Conservation (phyloP, 2,888 invertebrate genomes). For the Emmelina monodactyla region DNA sequence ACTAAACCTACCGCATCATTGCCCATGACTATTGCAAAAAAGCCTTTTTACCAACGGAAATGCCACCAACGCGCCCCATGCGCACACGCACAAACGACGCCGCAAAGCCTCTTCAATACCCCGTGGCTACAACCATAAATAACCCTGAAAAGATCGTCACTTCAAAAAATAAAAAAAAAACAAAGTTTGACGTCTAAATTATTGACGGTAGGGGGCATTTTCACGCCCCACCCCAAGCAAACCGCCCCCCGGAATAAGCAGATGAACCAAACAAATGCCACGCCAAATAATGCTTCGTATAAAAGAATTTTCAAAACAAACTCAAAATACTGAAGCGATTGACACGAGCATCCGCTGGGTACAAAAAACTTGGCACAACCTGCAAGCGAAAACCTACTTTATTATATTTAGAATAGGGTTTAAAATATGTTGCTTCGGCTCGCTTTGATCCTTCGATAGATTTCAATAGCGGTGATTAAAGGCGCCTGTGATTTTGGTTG, state of each 20-base stretch:
- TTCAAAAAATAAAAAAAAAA: conserved; percentile 43
- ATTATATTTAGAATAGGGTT: conserved; percentile 40
- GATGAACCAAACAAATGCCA: conserved; percentile 58
- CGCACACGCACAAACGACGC: conserved; percentile 34
- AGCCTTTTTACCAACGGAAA: conserved; percentile 51
- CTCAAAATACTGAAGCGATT: conserved; percentile 66
- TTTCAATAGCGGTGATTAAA: conserved; percentile 67
- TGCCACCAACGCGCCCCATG: conserved; percentile 49
- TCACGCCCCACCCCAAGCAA: conserved; percentile 41
- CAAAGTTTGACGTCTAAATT: conserved; percentile 66
- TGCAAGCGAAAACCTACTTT: not conserved
- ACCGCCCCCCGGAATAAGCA: conserved; percentile 45
- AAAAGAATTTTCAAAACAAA: conserved; percentile 69
- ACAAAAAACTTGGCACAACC: conserved; percentile 47
- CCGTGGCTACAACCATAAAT: conserved; percentile 57
- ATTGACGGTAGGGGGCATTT: conserved; percentile 55
- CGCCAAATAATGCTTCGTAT: conserved; percentile 62
- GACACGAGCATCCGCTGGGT: conserved; percentile 64
- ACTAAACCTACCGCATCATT: too few relatives aligned
- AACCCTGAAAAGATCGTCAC: conserved; percentile 54
- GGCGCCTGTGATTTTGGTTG: conserved; percentile 65
- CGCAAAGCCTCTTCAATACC: conserved; percentile 50
- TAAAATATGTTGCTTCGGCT: conserved; percentile 36
- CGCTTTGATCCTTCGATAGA: conserved; percentile 62
- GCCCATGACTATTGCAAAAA: too few relatives aligned